These are phyloP conservation scores for Drosophila mauritiana DNA, from an alignment of 1,140 invertebrate species.

Conservation along the genomic window DNA sequence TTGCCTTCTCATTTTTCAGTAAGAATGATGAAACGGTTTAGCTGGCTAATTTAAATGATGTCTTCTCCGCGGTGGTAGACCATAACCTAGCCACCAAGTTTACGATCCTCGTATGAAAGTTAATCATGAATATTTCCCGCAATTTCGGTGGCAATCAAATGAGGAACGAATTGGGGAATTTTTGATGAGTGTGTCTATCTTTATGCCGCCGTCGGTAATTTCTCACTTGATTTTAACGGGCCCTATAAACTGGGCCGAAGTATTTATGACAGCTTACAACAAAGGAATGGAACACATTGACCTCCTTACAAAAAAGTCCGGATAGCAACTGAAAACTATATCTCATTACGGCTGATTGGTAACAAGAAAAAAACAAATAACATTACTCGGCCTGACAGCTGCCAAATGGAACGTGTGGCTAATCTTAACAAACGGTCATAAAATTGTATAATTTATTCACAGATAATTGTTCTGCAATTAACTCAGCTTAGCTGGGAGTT, in stretches of 20 bases:
- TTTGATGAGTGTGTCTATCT: constrained; percentile 21
- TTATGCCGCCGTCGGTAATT: constrained; percentile 17
- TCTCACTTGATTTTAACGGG: constrained; percentile 32
- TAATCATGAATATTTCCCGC: constrained; percentile 32
- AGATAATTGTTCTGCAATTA: constrained; percentile 42
- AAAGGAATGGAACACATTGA: constrained; percentile 24
- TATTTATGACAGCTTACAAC: constrained; percentile 45
- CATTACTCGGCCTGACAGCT: constrained; percentile 25
- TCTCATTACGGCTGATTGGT: neutral
- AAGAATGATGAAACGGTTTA: constrained; percentile 38
- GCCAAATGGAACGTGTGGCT: constrained; percentile 27
- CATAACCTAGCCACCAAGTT: constrained; percentile 38
- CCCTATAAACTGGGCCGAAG: constrained; percentile 11
- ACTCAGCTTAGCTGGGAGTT: neutral
- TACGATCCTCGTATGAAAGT: constrained; percentile 15
- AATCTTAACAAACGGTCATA: constrained; percentile 56
- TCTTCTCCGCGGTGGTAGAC: constrained; percentile 3
- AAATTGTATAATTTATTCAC: constrained; percentile 58
- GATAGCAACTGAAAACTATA: constrained; percentile 14
- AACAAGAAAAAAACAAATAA: constrained; percentile 37
- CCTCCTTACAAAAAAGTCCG: constrained; percentile 7
- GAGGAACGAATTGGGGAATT: constrained; percentile 9
- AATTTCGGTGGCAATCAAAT: constrained; percentile 4
- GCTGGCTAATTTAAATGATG: constrained; percentile 2
- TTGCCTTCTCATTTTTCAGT: neutral